These are phyloP conservation scores for Diaperis boleti DNA, from an alignment of 2,888 invertebrate species.

Conservation along the genomic window DNA sequence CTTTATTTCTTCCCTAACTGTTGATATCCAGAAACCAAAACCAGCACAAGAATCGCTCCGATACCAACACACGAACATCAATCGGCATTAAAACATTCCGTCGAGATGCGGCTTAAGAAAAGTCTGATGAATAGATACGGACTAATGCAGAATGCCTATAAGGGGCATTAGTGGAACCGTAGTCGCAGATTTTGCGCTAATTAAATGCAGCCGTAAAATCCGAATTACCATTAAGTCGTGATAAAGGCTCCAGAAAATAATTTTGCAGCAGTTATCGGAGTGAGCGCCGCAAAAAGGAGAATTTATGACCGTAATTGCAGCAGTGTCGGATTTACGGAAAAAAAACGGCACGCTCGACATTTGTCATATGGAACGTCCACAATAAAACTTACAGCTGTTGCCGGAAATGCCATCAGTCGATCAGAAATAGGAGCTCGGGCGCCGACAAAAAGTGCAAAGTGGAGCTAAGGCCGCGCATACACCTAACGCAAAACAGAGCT, in stretches of 20 bases:
- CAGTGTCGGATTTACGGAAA: conserved; percentile 30
- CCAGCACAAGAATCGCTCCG: conserved; percentile 8
- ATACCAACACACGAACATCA: too few species aligned
- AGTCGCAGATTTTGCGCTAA: conserved; percentile 36
- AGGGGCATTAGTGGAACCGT: conserved; percentile 25
- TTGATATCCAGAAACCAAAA: conserved; percentile 3
- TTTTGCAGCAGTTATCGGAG: conserved; percentile 32
- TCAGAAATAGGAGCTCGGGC: neutral
- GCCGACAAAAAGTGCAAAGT: neutral
- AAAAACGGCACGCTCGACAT: conserved; percentile 14
- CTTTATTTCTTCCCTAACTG: conserved; percentile 27
- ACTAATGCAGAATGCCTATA: conserved; percentile 22
- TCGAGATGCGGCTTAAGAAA: conserved; percentile 20
- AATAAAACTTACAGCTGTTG: conserved; percentile 39
- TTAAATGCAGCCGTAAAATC: conserved; percentile 37
- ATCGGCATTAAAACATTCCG: conserved; percentile 18
- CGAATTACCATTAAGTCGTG: conserved; percentile 38
- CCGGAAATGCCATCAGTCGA: conserved; percentile 29
- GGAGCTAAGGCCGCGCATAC: neutral
- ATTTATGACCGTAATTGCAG: conserved; percentile 32
- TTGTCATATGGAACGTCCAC: conserved; percentile 32
- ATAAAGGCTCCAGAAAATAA: conserved; percentile 40
- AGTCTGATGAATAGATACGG: conserved; percentile 26
- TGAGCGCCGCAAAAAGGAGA: conserved; percentile 12
- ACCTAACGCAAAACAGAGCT: too few species aligned